phyloP scores from a whole-genome alignment of 1,140 invertebrate species.

The Subanguina moxae region DNA sequence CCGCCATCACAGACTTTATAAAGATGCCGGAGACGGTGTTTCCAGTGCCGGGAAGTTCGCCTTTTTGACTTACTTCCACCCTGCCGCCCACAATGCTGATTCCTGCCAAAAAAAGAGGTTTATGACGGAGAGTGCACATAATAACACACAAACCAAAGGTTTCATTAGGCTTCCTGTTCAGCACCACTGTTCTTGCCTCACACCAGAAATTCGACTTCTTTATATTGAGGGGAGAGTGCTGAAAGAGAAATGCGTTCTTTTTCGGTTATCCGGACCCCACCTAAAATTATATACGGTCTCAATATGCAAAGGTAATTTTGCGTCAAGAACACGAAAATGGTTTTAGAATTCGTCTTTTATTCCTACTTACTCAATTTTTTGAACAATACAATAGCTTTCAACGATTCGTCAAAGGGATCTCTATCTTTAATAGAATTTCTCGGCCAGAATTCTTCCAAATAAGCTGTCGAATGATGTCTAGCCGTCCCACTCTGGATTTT shows the following conservation, averaged over 20 bases:
- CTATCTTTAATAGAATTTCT: no score
- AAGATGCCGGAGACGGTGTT: conserved; percentile 82
- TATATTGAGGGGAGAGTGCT: neutral
- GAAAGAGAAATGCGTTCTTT: neutral
- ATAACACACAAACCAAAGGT: conserved; percentile 46
- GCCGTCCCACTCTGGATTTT: no score
- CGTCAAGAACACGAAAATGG: no score
- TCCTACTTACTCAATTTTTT: no score
- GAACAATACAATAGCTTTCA: no score
- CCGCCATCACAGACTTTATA: conserved; percentile 88
- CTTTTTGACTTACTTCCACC: conserved; percentile 66
- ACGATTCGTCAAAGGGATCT: no score
- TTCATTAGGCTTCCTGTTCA: conserved; percentile 70
- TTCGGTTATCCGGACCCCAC: no score
- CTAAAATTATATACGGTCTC: no score
- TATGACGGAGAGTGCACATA: neutral
- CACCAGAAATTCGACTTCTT: conserved; percentile 71
- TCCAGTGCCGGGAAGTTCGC: conserved; percentile 51
- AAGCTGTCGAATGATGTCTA: no score
- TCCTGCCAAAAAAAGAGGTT: conserved; percentile 65
- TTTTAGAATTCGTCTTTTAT: no score
- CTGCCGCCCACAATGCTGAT: conserved; percentile 96
- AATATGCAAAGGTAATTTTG: no score
- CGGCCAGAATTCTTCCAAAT: no score
- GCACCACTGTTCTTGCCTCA: conserved; percentile 70